phyloP scores from a whole-genome alignment of 2,888 invertebrate species.

The Coenonympha arcania region DNA sequence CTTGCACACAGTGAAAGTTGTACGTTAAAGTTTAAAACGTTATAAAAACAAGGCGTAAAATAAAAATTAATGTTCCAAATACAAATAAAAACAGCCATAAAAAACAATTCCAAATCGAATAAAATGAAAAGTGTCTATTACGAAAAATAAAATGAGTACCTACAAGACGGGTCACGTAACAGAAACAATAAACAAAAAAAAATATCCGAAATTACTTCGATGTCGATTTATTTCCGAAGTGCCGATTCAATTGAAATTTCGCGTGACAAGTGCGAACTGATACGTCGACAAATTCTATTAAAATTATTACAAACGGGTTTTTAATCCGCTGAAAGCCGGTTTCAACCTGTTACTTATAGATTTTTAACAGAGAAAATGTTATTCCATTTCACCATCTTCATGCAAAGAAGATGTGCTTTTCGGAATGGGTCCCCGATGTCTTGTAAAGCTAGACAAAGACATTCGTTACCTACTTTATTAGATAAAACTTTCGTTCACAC shows the following conservation, averaged over 20 bases:
- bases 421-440: neutral
- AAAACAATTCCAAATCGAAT: neutral
- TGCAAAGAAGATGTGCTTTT: too few relatives aligned
- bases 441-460: neutral
- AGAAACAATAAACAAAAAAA: slow-evolving; percentile 2
- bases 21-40: too few relatives aligned
- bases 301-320: neutral
- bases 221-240: neutral
- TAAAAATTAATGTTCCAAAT: neutral
- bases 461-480: neutral
- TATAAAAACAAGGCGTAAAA: too few relatives aligned
- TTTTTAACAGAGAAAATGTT: too few relatives aligned
- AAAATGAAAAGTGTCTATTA: neutral
- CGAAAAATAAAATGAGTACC: neutral
- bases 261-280: neutral
- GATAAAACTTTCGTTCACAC: neutral
- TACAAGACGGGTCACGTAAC: neutral
- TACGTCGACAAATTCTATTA: neutral
- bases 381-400: too few relatives aligned
- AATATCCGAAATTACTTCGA: neutral
- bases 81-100: neutral
- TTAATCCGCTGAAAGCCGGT: neutral
- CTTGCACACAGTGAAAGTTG: too few relatives aligned
- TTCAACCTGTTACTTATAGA: neutral
- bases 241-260: neutral